Base-by-base conservation (phyloP, 2,113 vertebrate genomes). In the Podiceps cristatus region DNA sequence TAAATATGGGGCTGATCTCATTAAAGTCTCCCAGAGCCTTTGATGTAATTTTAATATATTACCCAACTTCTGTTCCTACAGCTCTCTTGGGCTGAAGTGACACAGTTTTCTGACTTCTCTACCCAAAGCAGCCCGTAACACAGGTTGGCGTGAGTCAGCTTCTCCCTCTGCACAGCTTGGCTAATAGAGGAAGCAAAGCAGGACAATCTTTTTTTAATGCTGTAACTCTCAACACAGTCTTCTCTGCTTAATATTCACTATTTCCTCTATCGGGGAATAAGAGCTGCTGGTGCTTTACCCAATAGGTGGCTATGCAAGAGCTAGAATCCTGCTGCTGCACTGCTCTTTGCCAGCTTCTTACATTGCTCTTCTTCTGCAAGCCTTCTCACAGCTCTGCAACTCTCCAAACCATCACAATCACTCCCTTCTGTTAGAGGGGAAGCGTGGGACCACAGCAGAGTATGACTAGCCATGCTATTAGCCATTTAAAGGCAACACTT, bases 31-130 rank as follows among this genome's bases (percentile, higher is more conserved):
- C 78, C 74, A 56, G 88, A 97, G 87, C 85, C 77, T 97, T 96
- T 97, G 94, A 97, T 95, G 85, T 83, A 94, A 95, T 96, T 96
- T 97, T 97, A 96, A 94, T 88, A 55, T 24, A 85, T 93, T 90
- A 88, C 66, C 47, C 68, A 81, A 86, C 16, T 94, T 82, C 74
- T 83, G 63, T 64, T 95, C 83, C 76, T 80, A 66, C 77, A 95
- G 91, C 59, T 96, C 96, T 96, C 97, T 71, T 69, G 95, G 94
- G 95, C 93, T 93, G 77, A 95, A 94, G 74, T 91, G 97, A 96
- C 97, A 97, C 94, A 93, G 87, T 97, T 97, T 96, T 95, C 77
- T 17, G 3, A 79, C 25, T 31, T 58, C 87, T 91, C 55, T 92
- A 66, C 86, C 35, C 60, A 47, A 78, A 85, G 78, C 89, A 84